Evolutionary conservation across 1,140 invertebrate genomes (phyloP).

Genomic region (Brachionus calyciflorus): DNA sequence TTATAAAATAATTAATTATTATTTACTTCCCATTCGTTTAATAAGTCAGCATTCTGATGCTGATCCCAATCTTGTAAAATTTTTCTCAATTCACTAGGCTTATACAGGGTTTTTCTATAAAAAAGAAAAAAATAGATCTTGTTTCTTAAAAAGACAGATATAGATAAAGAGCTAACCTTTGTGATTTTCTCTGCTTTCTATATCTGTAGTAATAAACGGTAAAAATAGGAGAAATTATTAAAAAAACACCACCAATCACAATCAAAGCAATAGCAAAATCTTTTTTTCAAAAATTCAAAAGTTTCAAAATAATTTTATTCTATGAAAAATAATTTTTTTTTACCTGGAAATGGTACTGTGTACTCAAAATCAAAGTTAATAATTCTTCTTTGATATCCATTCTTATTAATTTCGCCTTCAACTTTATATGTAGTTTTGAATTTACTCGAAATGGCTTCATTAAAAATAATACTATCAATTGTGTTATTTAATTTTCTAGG

Average conservation of each 20-base stretch:
- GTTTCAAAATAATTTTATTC: not conserved
- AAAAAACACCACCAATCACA: not conserved
- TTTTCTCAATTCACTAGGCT: not conserved
- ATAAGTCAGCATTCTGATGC: not conserved
- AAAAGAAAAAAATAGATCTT: too few species aligned
- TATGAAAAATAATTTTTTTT: too few species aligned
- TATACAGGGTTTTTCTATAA: not conserved
- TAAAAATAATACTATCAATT: not conserved
- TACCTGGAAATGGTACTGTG: constrained; percentile 32
- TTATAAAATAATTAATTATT: not conserved
- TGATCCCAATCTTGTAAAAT: constrained; percentile 18
- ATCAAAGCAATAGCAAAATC: not conserved
- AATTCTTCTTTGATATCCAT: not conserved
- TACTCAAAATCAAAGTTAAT: not conserved
- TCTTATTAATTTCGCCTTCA: not conserved
- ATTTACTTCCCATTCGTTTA: constrained; percentile 16
- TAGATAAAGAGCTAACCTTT: not conserved
- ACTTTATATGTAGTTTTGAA: constrained; percentile 3
- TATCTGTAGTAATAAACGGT: not conserved
- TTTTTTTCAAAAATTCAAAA: not conserved
- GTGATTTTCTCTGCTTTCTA: not conserved
- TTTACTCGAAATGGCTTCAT: not conserved
- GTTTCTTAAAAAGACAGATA: too few species aligned
- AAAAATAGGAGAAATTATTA: not conserved
- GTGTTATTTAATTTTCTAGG: too few species aligned